Base-by-base conservation (phyloP, 1,140 invertebrate genomes). In the Papilio glaucus region DNA sequence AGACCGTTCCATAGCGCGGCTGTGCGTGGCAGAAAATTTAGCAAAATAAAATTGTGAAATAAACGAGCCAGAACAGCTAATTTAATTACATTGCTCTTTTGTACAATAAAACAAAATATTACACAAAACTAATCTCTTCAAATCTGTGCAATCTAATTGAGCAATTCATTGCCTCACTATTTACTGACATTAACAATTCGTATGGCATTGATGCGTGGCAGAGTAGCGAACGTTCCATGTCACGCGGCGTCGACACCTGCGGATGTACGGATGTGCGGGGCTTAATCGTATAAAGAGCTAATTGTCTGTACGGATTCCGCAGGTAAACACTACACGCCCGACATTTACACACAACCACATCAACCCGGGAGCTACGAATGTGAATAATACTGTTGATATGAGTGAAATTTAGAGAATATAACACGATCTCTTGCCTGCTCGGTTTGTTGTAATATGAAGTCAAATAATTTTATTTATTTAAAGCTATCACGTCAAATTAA, bases 231-330 rank as follows among this genome's bases (percentile, higher is more conserved):
- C 53, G 49, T 67, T 72, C 62, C 75, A 76, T 72, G 74, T 71
- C 73, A 57, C 76, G n/a, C n/a, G 81, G 78, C 82, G 77, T 76
- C 76, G 79, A 80, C 87, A 88, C 84, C 84, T 85, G 85, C 81
- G 78, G 81, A 80, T 78, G 74, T 78, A 67, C 67, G 67, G 67
- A 69, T 69, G 67, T 69, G 9, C n/a, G 26, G 77, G 74, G 75
- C 75, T 80, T 89, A 91, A 91, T 90, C 88, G 88, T 74, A 85
- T 90, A 85, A 87, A 86, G 81, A 85, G 87, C 82, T 91, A 91
- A 91, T 91, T 91, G 89, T 89, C 86, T 87, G 88, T 84, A 68
- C 86, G 85, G 81, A 89, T 91, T 85, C 84, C 85, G 79, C 82
- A 86, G 81, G 89, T 90, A 91, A 90, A 91, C 87, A 89, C 79